phyloP scores from a whole-genome alignment of 2,113 vertebrate species.

The Cepphus grylle region DNA sequence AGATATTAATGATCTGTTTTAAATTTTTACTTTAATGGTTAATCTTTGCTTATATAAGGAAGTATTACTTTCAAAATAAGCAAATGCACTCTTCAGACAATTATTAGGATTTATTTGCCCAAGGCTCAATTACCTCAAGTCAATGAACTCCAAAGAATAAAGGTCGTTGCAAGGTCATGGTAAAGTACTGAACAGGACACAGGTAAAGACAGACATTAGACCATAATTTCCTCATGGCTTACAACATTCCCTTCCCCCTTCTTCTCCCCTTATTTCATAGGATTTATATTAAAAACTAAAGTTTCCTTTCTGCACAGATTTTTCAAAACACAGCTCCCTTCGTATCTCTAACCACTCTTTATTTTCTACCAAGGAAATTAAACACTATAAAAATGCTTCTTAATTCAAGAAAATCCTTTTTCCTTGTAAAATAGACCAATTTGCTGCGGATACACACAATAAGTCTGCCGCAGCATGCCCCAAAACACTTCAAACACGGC shows the following conservation, averaged over 20 bases:
- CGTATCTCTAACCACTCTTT: background rate
- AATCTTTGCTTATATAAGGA: background rate
- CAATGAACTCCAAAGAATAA: background rate
- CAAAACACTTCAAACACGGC: background rate
- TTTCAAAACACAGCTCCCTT: background rate
- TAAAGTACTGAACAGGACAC: background rate
- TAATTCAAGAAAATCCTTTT: background rate
- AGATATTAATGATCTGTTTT: background rate
- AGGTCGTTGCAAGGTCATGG: background rate
- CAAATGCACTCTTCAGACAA: background rate
- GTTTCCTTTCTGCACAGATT: background rate
- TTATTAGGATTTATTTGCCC: background rate
- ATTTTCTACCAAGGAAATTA: background rate
- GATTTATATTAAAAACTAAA: background rate
- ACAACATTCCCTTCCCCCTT: background rate
- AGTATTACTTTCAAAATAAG: background rate
- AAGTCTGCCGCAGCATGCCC: background rate
- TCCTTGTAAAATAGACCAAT: background rate
- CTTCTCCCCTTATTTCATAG: background rate
- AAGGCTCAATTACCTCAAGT: background rate
- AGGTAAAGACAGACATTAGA: background rate
- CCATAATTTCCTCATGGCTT: background rate
- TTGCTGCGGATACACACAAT: background rate
- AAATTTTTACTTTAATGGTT: background rate
- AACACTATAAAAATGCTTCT: background rate